Percentiles rank a stretch among this genome's conserved stretches.
Evolutionary conservation across 2,113 vertebrate genomes (phyloP).

Genomic region (Engystomops pustulosus): DNA sequence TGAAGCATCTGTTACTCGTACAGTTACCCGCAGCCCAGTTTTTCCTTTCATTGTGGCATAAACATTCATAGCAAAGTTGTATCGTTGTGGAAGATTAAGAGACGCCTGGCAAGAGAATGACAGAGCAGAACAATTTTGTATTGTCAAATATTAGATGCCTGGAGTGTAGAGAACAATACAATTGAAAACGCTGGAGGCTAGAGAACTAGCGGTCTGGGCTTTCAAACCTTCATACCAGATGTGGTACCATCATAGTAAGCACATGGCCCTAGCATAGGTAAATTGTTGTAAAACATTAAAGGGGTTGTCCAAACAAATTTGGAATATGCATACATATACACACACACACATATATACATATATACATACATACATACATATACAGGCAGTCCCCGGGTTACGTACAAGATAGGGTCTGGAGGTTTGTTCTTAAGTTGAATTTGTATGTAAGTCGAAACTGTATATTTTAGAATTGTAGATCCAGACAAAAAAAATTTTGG

Average conservation of each 20-base stretch:
- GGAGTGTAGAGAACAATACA: not conserved
- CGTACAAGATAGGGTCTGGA: no score
- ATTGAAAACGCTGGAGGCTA: not conserved
- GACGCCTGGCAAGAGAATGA: slow-evolving; percentile 74
- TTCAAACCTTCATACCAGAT: not conserved
- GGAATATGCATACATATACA: no score
- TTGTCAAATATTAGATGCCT: not conserved
- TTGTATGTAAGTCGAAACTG: no score
- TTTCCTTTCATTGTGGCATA: slow-evolving; percentile 81
- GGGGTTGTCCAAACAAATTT: no score
- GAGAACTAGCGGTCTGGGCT: not conserved
- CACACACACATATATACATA: no score
- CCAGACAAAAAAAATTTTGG: no score
- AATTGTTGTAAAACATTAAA: no score
- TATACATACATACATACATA: no score
- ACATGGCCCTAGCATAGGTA: no score
- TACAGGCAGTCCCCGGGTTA: no score
- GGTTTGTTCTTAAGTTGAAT: no score
- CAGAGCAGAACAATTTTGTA: not conserved
- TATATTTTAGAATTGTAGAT: no score
- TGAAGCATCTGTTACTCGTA: slow-evolving; percentile 74
- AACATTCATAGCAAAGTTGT: slow-evolving; percentile 92
- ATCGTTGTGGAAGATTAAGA: slow-evolving; percentile 78
- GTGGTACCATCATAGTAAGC: not conserved
- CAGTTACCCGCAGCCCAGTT: slow-evolving; percentile 86